A percentile compares a stretch with the other conserved stretches of the same genome.
Conservation (phyloP, 2,113 vertebrate species). For the Scytalopus superciliaris region DNA sequence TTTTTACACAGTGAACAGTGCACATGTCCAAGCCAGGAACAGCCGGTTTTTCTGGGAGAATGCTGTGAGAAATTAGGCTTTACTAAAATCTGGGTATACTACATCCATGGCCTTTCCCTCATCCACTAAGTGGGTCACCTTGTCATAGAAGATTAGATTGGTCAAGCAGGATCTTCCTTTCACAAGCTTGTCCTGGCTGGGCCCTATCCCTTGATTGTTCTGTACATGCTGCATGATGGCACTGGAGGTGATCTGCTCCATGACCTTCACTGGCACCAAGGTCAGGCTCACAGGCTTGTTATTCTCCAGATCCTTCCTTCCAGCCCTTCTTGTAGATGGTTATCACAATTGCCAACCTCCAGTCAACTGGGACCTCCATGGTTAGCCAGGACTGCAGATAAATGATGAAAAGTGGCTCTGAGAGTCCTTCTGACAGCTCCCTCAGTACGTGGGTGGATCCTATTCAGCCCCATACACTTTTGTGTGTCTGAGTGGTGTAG, state of each 20-base stretch:
- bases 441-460: accelerated
- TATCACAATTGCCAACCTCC: neutral
- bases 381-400: neutral
- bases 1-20: neutral
- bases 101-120: neutral
- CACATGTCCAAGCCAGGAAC: too few species aligned
- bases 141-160: neutral
- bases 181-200: neutral
- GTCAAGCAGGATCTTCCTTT: neutral
- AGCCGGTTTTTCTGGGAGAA: neutral
- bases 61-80: neutral
- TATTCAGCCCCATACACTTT: neutral
- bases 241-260: neutral
- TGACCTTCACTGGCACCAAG: neutral
- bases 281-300: neutral
- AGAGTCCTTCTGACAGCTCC: neutral
- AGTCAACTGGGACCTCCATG: neutral
- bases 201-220: neutral
- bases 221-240: neutral
- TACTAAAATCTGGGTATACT: neutral
- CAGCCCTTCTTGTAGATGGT: neutral
- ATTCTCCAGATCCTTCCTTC: neutral
- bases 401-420: neutral
- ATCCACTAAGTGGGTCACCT: neutral
- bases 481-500: neutral